A percentile compares a stretch with the other conserved stretches of the same genome.
Evolutionary conservation across 2,888 invertebrate species (phyloP).

Genomic region (Epiblema foenella): DNA sequence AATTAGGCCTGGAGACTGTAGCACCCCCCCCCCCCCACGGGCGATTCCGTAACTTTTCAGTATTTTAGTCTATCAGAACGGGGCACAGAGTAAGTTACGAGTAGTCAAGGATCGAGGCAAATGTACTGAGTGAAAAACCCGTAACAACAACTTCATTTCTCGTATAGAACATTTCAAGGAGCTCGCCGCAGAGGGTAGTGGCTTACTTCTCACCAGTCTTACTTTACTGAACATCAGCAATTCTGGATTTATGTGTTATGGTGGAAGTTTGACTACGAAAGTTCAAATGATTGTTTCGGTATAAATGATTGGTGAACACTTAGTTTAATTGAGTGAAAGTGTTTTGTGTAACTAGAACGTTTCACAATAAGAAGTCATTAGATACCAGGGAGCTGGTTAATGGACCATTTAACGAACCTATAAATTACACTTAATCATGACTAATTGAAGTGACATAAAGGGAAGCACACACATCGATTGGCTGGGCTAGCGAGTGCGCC

Average conservation of each 20-base stretch:
- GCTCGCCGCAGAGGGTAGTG: not conserved
- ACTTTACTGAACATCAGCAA: not conserved
- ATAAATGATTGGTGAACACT: conserved; percentile 66
- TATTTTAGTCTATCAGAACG: no score
- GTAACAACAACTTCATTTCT: not conserved
- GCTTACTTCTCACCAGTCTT: not conserved
- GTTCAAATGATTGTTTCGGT: conserved; percentile 34
- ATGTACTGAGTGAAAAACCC: no score
- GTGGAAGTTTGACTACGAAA: not conserved
- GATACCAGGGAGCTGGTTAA: conserved; percentile 73
- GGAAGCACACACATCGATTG: conserved; percentile 55
- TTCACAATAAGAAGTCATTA: conserved; percentile 74
- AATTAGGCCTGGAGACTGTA: no score
- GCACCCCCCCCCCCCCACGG: no score
- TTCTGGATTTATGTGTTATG: not conserved
- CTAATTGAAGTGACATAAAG: conserved; percentile 76
- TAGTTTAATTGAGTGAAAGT: conserved; percentile 73
- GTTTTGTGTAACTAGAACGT: conserved; percentile 72
- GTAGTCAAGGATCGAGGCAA: no score
- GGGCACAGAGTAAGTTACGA: no score
- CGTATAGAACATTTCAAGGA: not conserved
- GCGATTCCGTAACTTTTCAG: no score
- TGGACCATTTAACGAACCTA: conserved; percentile 78
- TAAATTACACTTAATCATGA: conserved; percentile 83
- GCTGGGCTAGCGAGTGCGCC: conserved; percentile 50